Percentiles rank a stretch among this genome's conserved stretches.
These are phyloP conservation scores for Diprion similis DNA, from an alignment of 1,140 invertebrate genomes.

Conservation along the genomic window DNA sequence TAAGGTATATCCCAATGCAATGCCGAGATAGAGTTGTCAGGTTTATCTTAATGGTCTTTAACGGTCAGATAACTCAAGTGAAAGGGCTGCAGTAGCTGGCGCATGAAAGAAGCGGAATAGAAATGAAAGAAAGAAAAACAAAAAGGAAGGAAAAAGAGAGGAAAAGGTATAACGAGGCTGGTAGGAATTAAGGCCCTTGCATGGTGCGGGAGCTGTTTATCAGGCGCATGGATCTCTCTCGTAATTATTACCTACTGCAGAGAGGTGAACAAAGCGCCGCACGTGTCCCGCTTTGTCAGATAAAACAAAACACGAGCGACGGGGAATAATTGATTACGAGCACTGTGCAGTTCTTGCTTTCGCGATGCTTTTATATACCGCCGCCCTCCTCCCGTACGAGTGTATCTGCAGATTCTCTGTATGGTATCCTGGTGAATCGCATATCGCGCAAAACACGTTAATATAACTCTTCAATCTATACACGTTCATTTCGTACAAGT, in stretches of 20 bases:
- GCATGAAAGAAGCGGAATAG: neutral
- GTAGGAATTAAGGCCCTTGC: conserved; percentile 12
- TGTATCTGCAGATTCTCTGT: no score
- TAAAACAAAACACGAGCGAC: neutral
- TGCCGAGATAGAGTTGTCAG: neutral
- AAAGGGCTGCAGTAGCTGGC: neutral
- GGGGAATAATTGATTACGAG: conserved; percentile 7
- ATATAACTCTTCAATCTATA: no score
- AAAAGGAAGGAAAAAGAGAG: neutral
- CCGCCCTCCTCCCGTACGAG: no score
- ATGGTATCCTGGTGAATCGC: no score
- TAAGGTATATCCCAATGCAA: neutral
- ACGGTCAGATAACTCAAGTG: neutral
- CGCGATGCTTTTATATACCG: no score
- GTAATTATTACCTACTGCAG: conserved; percentile 51
- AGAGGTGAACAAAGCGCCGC: conserved; percentile 38
- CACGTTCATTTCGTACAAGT: no score
- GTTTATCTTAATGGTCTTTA: neutral
- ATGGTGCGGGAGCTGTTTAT: conserved; percentile 32
- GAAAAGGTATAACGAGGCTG: conserved; percentile 5
- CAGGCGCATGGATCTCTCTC: conserved; percentile 48
- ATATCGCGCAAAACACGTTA: no score
- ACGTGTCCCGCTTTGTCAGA: conserved; percentile 39
- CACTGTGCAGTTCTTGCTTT: no score
- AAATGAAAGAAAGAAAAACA: neutral